phyloP scores from a whole-genome alignment of 2,797 vertebrate genomes.

The Melanogrammus aeglefinus region DNA sequence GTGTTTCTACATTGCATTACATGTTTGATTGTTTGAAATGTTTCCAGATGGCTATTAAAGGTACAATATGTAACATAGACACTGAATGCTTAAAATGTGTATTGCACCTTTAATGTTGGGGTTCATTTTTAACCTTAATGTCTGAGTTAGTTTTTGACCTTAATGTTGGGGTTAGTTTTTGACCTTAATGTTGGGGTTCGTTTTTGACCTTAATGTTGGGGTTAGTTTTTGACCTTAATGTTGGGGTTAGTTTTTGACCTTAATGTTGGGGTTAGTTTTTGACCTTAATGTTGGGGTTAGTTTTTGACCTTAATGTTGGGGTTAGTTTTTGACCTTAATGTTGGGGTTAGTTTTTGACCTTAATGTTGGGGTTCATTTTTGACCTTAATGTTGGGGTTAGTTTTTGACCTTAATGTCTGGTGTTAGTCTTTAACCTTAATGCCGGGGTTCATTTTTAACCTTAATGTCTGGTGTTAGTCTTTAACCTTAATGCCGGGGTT shows the following conservation, averaged over 20 bases:
- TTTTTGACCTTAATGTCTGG: background rate
- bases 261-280: too few species aligned
- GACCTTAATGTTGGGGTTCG: too few species aligned
- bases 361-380: background rate
- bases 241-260: slow-evolving; percentile 80
- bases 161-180: too few species aligned
- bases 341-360: too few species aligned
- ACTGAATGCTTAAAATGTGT: too few species aligned
- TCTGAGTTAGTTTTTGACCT: too few species aligned
- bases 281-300: background rate
- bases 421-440: background rate
- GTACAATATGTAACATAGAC: too few species aligned
- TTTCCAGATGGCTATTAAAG: too few species aligned
- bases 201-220: background rate
- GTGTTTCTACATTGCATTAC: too few species aligned
- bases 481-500: background rate
- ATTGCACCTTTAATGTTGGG: background rate
- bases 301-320: too few species aligned
- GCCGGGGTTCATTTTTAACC: slow-evolving; percentile 72
- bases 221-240: background rate
- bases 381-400: background rate
- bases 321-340: too few species aligned
- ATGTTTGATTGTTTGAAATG: too few species aligned
- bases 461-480: background rate
- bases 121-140: background rate